Conservation (phyloP, 2,113 vertebrate species). For the Mustelus asterias region DNA sequence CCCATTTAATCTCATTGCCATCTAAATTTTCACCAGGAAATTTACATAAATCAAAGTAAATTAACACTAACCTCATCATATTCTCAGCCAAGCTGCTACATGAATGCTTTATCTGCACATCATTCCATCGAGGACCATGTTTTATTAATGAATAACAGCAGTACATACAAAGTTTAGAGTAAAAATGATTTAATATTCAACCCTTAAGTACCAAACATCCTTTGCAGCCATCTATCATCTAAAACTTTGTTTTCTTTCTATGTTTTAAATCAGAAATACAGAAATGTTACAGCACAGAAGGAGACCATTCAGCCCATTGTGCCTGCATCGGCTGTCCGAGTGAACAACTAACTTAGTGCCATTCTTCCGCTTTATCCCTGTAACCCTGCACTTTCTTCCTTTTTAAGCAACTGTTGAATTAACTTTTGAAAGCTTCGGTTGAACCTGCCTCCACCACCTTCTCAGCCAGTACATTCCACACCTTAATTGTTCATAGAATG, state of each 20-base stretch:
- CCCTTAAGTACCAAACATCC: not conserved
- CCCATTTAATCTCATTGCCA: not conserved
- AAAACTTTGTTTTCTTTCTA: not conserved
- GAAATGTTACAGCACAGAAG: too few species aligned
- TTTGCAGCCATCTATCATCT: not conserved
- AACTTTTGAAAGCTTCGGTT: too few species aligned
- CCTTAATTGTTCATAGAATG: too few species aligned
- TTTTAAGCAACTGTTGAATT: too few species aligned
- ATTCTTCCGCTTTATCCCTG: too few species aligned
- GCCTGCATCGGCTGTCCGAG: too few species aligned
- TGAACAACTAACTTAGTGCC: too few species aligned
- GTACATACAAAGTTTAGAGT: not conserved
- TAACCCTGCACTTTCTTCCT: too few species aligned
- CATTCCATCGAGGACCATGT: not conserved
- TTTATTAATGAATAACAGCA: not conserved
- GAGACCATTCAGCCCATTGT: too few species aligned
- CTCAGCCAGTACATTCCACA: too few species aligned
- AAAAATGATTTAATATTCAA: not conserved
- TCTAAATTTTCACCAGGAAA: not conserved
- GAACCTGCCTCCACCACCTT: too few species aligned
- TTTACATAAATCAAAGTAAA: conserved; percentile 16
- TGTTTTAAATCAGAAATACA: too few species aligned
- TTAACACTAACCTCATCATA: not conserved
- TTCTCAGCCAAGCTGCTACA: not conserved
- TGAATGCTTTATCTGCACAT: not conserved